These are phyloP conservation scores for Saxicola maurus DNA, from an alignment of 2,797 vertebrate genomes.

Conservation along the genomic window DNA sequence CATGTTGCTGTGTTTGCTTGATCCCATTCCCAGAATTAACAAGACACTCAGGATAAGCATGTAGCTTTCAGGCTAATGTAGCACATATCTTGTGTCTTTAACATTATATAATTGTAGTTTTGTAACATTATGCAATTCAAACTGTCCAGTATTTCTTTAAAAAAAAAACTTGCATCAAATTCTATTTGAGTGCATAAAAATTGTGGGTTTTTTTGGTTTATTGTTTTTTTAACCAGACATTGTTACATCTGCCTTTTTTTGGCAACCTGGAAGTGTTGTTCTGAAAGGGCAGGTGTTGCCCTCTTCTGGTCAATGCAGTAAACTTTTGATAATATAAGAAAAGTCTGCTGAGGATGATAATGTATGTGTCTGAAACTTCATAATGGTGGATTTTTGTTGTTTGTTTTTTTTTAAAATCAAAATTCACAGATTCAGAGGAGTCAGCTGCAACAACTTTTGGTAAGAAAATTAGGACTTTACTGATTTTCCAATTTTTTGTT, in stretches of 20 bases:
- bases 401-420: background rate
- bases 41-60: background rate
- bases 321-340: background rate
- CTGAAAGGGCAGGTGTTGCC: background rate
- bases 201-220: fast-evolving
- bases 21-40: background rate
- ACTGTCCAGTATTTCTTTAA: background rate
- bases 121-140: background rate
- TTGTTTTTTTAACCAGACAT: background rate
- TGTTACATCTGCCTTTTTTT: background rate
- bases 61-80: background rate
- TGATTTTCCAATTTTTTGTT: background rate
- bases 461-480: constrained; percentile 19
- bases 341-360: background rate
- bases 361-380: background rate
- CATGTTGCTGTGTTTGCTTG: background rate
- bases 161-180: background rate
- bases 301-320: constrained; percentile 15
- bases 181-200: background rate
- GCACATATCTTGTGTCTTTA: background rate
- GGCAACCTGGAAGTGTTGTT: background rate
- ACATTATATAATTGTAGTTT: background rate
- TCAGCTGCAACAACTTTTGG: background rate
- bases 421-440: background rate
- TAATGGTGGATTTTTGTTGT: background rate